These are phyloP conservation scores for Geococcyx californianus DNA, from an alignment of 2,113 vertebrate species.

Conservation along the genomic window DNA sequence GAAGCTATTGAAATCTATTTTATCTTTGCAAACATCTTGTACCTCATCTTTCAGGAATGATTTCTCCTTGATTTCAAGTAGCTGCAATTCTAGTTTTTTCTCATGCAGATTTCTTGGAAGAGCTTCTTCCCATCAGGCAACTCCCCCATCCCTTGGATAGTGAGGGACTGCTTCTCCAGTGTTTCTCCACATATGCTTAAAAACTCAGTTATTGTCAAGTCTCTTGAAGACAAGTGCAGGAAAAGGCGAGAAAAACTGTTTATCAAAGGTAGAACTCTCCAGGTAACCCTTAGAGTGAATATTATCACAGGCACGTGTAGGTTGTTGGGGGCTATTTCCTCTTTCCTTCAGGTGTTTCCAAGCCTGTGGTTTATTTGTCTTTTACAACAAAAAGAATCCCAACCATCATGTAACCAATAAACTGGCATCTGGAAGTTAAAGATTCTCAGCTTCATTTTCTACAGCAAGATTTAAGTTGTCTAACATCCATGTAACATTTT, in stretches of 20 bases:
- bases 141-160: neutral
- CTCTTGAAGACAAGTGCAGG: neutral
- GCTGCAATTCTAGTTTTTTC: slow-evolving; percentile 50
- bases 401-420: slow-evolving; percentile 11
- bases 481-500: neutral
- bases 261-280: neutral
- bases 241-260: neutral
- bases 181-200: slow-evolving; percentile 1
- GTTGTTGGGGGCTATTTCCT: accelerated
- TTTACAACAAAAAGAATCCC: neutral
- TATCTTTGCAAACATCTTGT: slow-evolving; percentile 43
- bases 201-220: neutral
- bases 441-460: slow-evolving; percentile 13
- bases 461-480: neutral
- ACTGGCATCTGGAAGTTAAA: slow-evolving; percentile 48
- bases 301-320: neutral
- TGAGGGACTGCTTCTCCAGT: neutral
- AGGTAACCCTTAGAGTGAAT: neutral
- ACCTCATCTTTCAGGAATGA: slow-evolving; percentile 29
- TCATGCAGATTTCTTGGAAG: slow-evolving; percentile 38
- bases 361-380: neutral
- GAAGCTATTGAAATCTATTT: slow-evolving; percentile 6
- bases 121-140: slow-evolving; percentile 31
- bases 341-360: neutral
- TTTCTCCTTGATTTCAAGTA: slow-evolving; percentile 36